phyloP scores from a whole-genome alignment of 2,888 invertebrate genomes.

The Masnerella sp. region DNA sequence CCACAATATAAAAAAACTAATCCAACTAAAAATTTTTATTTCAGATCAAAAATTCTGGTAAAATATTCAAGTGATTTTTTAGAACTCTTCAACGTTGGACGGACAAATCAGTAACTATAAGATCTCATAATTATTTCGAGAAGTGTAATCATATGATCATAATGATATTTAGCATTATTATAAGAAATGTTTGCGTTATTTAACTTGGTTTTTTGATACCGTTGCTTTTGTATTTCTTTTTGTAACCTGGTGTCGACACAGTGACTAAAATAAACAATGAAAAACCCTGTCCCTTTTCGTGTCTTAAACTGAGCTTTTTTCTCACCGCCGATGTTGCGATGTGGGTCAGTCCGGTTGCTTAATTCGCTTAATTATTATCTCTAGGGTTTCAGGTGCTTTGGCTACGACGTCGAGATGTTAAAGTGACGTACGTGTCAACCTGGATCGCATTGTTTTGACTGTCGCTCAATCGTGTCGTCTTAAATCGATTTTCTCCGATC shows the following conservation, averaged over 20 bases:
- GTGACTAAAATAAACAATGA: not conserved
- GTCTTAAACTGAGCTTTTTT: not conserved
- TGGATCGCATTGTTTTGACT: conserved; percentile 16
- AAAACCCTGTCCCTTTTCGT: not conserved
- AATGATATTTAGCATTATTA: too few relatives aligned
- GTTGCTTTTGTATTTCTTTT: not conserved
- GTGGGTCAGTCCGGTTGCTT: conserved; percentile 9
- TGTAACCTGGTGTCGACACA: not conserved
- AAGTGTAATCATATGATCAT: too few relatives aligned
- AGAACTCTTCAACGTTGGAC: too few relatives aligned
- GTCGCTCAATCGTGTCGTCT: conserved; percentile 6
- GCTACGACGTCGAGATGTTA: not conserved
- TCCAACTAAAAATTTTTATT: too few relatives aligned
- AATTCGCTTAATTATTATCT: conserved; percentile 3
- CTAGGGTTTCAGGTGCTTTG: conserved; percentile 3
- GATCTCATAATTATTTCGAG: too few relatives aligned
- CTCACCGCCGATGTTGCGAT: not conserved
- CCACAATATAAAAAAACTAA: too few relatives aligned
- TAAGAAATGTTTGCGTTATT: not conserved
- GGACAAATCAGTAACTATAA: too few relatives aligned
- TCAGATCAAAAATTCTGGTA: too few relatives aligned
- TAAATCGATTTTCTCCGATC: conserved; percentile 14
- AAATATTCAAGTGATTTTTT: too few relatives aligned
- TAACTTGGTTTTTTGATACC: not conserved
- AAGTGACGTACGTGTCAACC: not conserved